Evolutionary conservation across 2,888 invertebrate genomes (phyloP).

Genomic region (Heliconius ismenius): DNA sequence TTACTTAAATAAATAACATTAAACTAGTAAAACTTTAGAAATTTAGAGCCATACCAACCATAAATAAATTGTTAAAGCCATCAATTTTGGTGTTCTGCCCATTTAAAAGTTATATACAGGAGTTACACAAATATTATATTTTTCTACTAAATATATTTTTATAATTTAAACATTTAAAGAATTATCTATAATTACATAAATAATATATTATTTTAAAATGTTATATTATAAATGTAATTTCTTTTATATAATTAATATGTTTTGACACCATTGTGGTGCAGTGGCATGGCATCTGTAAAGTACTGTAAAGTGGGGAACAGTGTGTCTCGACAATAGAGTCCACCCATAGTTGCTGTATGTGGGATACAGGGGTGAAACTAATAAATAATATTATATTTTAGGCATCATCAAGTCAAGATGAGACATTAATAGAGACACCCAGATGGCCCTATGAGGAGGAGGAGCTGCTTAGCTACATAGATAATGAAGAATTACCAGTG

Average conservation of each 20-base stretch:
- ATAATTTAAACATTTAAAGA: too few species aligned
- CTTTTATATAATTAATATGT: background rate
- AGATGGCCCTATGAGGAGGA: constrained; percentile 95
- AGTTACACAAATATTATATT: background rate
- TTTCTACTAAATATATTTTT: too few species aligned
- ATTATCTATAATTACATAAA: too few species aligned
- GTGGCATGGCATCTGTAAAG: too few species aligned
- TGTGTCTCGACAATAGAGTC: background rate
- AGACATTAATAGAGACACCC: constrained; percentile 88
- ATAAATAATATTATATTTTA: constrained; percentile 26
- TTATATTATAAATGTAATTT: background rate
- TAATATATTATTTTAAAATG: background rate
- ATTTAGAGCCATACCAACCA: background rate
- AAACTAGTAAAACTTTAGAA: background rate
- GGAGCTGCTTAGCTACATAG: constrained; percentile 91
- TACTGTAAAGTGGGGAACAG: too few species aligned
- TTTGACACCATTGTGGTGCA: background rate
- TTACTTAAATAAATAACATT: background rate
- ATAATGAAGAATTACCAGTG: constrained; percentile 94
- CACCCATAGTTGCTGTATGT: background rate
- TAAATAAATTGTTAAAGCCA: background rate
- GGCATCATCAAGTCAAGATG: constrained; percentile 74
- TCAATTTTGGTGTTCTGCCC: background rate
- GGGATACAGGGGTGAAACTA: too few species aligned
- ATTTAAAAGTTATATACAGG: too few species aligned